Evolutionary conservation across 1,140 invertebrate genomes (phyloP).

Genomic region (Helicoverpa armigera): DNA sequence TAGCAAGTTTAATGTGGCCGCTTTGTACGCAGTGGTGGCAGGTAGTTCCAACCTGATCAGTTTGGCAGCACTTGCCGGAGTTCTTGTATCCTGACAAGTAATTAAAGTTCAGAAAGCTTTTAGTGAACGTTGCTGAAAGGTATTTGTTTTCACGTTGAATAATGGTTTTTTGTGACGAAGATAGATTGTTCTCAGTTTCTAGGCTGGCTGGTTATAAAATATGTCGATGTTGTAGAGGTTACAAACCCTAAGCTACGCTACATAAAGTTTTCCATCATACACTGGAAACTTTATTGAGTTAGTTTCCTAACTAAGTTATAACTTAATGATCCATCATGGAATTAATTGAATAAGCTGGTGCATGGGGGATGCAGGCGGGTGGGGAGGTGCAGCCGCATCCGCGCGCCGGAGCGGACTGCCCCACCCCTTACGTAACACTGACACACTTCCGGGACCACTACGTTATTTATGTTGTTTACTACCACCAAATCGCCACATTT

Average conservation of each 20-base stretch:
- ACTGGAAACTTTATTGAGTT: background rate
- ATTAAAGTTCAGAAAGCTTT: constrained; percentile 59
- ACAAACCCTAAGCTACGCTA: background rate
- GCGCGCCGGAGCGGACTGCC: background rate
- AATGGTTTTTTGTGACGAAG: constrained; percentile 44
- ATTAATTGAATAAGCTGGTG: constrained; percentile 27
- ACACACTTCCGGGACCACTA: constrained; percentile 40
- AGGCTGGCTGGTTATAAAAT: constrained; percentile 37
- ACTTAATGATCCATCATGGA: constrained; percentile 2
- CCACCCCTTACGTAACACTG: constrained; percentile 42
- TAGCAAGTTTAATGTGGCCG: constrained; percentile 53
- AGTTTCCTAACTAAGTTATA: constrained; percentile 8
- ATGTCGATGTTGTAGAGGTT: constrained; percentile 26
- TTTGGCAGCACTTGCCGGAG: constrained; percentile 42
- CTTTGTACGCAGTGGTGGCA: constrained; percentile 18
- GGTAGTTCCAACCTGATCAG: constrained; percentile 20
- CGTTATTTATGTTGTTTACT: constrained; percentile 41
- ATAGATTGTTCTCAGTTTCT: constrained; percentile 29
- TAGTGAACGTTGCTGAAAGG: constrained; percentile 38
- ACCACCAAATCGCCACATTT: constrained; percentile 36
- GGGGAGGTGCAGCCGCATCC: constrained; percentile 6
- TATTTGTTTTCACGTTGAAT: constrained; percentile 51
- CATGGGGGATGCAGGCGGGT: background rate
- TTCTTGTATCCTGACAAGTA: constrained; percentile 43
- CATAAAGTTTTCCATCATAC: background rate